Conservation (phyloP, 2,113 vertebrate genomes). For the Oryzias woworae region DNA sequence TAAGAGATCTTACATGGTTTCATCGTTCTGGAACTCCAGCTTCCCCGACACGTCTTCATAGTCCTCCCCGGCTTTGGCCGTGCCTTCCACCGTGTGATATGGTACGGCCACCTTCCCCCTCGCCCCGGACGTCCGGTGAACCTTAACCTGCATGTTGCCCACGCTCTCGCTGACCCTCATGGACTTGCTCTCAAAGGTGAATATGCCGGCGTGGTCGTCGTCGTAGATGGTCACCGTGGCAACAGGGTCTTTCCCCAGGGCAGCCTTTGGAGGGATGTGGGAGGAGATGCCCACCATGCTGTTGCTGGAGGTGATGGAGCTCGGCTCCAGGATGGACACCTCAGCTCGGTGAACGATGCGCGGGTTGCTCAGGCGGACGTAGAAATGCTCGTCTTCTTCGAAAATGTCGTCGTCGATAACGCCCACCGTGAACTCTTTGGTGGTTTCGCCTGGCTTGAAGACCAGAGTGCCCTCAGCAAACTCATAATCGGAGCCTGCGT, state of each 20-base stretch:
- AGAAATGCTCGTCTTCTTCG: constrained; percentile 86
- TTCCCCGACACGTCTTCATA: constrained; percentile 83
- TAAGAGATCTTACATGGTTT: constrained; percentile 69
- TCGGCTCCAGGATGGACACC: constrained; percentile 74
- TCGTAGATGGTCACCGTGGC: constrained; percentile 87
- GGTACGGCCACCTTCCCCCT: constrained; percentile 83
- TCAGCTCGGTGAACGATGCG: constrained; percentile 73
- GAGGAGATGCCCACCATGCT: constrained; percentile 65
- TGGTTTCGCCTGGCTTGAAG: constrained; percentile 82
- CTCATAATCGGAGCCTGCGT: constrained; percentile 85
- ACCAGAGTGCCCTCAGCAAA: constrained; percentile 83
- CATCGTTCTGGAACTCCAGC: constrained; percentile 85
- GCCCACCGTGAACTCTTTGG: constrained; percentile 80
- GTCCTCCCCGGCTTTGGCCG: constrained; percentile 83
- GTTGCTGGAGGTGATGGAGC: constrained; percentile 72
- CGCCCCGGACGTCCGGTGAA: constrained; percentile 83
- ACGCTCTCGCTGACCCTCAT: constrained; percentile 83
- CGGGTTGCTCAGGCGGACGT: constrained; percentile 83
- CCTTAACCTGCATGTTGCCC: constrained; percentile 83
- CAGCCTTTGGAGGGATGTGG: constrained; percentile 72
- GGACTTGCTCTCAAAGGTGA: constrained; percentile 78
- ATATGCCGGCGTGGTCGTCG: constrained; percentile 86
- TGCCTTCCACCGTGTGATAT: constrained; percentile 80
- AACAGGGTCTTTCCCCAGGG: constrained; percentile 71
- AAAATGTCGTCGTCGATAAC: constrained; percentile 88